Conservation (phyloP, 53 echinoderm and acorn worm species). For the Temnopleurus reevesii region DNA sequence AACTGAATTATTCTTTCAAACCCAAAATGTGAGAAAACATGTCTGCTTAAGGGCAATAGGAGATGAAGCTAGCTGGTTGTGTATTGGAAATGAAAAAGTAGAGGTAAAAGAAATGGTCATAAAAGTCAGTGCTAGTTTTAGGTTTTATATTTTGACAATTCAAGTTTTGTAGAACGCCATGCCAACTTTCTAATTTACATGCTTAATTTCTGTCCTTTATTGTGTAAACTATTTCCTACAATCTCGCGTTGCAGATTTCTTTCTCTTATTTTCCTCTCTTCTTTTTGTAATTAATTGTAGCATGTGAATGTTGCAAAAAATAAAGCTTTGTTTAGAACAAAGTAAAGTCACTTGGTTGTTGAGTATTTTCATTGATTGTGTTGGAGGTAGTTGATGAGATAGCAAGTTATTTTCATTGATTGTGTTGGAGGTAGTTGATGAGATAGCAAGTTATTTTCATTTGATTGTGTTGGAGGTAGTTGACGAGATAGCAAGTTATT, state of each 20-base stretch:
- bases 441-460: background rate
- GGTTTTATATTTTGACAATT: constrained; percentile 51
- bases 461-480: too few species aligned
- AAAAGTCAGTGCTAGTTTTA: constrained; percentile 40
- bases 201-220: constrained; percentile 51
- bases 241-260: constrained; percentile 59
- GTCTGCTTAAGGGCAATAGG: constrained; percentile 55
- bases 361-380: background rate
- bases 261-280: background rate
- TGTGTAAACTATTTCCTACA: constrained; percentile 57
- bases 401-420: background rate
- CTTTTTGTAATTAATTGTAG: constrained; percentile 59
- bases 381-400: too few species aligned
- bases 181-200: constrained; percentile 45
- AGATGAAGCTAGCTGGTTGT: constrained; percentile 22
- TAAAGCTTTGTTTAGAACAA: constrained; percentile 65
- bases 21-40: background rate
- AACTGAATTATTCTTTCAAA: background rate
- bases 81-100: background rate
- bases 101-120: constrained; percentile 29
- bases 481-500: background rate
- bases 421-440: too few species aligned
- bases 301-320: constrained; percentile 64
- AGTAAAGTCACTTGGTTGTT: constrained; percentile 14
- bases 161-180: constrained; percentile 49